These are phyloP conservation scores for Phycodurus eques DNA, from an alignment of 2,113 vertebrate genomes.

Conservation along the genomic window DNA sequence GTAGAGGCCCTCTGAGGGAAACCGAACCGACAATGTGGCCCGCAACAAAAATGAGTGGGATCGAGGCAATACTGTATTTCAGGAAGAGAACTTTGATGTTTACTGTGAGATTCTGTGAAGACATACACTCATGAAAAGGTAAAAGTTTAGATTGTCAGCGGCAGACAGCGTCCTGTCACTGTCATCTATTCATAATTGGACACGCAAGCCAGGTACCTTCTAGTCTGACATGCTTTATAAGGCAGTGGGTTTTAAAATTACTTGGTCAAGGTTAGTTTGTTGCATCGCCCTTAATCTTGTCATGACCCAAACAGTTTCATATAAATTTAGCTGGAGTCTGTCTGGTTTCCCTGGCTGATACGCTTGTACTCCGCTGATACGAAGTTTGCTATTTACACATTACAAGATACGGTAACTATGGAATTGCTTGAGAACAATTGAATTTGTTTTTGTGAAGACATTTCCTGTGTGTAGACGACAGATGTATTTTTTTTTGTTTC, in stretches of 20 bases:
- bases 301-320: conserved; percentile 20
- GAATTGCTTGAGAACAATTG: background rate
- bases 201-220: background rate
- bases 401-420: background rate
- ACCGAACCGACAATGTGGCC: no score
- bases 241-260: background rate
- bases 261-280: conserved; percentile 26
- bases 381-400: background rate
- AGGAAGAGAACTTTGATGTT: no score
- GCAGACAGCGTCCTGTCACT: background rate
- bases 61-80: no score
- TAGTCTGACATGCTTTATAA: background rate
- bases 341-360: conserved; percentile 7
- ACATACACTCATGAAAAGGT: background rate
- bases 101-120: background rate
- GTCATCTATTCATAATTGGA: background rate
- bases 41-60: no score
- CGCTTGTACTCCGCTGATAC: background rate
- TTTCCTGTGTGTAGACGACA: conserved; percentile 53
- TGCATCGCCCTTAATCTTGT: conserved; percentile 5
- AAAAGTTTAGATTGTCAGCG: background rate
- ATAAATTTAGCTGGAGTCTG: conserved; percentile 6
- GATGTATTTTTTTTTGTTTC: conserved; percentile 24
- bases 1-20: no score
- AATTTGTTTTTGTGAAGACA: conserved; percentile 42